Evolutionary conservation across 2,888 invertebrate species (phyloP).

Genomic region (Stenotaenia linearis): DNA sequence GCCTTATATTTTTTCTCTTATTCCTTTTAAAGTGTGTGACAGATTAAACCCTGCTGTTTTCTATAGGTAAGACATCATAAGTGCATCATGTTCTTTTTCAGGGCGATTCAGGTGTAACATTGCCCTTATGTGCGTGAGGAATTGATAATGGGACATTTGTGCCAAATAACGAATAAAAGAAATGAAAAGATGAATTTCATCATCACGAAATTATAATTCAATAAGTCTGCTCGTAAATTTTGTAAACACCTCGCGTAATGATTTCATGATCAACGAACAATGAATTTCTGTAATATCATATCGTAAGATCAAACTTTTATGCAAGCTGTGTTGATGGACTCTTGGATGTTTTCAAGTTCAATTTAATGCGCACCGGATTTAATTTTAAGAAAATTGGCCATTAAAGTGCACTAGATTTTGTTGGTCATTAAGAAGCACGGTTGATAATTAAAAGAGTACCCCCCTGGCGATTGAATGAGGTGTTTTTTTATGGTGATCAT

Average conservation of each 20-base stretch:
- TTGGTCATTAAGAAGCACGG: neutral
- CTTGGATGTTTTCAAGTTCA: neutral
- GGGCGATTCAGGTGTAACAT: neutral
- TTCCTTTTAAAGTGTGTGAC: neutral
- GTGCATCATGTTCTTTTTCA: neutral
- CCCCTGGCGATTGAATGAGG: neutral
- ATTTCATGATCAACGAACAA: too few relatives aligned
- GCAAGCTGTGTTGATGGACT: neutral
- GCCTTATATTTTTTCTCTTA: neutral
- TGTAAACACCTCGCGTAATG: too few relatives aligned
- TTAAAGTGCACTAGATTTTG: neutral
- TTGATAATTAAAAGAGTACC: neutral
- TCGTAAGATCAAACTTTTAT: too few relatives aligned
- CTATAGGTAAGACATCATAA: neutral
- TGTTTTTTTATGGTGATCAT: neutral
- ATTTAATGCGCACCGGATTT: neutral
- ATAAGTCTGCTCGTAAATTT: too few relatives aligned
- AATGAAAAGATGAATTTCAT: neutral
- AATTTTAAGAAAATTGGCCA: slow-evolving; percentile 3
- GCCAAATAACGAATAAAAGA: neutral
- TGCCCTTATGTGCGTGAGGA: neutral
- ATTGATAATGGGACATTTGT: neutral
- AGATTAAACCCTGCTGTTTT: neutral
- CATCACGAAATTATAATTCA: too few relatives aligned
- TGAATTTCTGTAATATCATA: too few relatives aligned